Evolutionary conservation across 2,797 vertebrate species (phyloP), one percentile per base, ranked within the genome.

Genomic region (Dromococcyx pavoninus): DNA sequence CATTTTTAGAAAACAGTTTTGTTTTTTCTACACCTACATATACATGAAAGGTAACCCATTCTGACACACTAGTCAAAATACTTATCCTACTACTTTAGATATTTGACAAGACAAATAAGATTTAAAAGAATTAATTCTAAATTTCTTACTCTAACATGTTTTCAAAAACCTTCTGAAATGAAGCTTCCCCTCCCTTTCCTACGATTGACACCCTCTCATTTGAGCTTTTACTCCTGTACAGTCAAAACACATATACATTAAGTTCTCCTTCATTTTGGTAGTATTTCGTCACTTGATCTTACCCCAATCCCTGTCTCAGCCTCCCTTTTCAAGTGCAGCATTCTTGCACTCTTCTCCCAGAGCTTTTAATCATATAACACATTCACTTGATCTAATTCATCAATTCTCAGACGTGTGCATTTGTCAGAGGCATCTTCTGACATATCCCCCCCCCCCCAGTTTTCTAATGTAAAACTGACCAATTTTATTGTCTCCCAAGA

Each of bases 101-200:
- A 86, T 24, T 73, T 71, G 53, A 90, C 30, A 77, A 87, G n/a
- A 57, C 56, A 83, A 89, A 48, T 41, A 75, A 5, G 7, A 73
- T 66, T 86, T 57, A 88, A 76, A 17, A 70, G 17, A 92, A 73
- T 71, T 86, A 77, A 77, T 83, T 86, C 33, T 70, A 71, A 35
- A 30, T 25, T 25, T 80, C 39, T 89, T 53, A 76, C 2, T 67
- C 23, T 11, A 77, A 65, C 17, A 15, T 22, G 22, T 56, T 84
- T 91, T 70, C n/a, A 80, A 91, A 89, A 89, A 8, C 24, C 28
- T 72, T 82, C 41, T 43, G 51, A 91, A 86, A 75, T 11, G 6
- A 86, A 81, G 19, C 12, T 43, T 82, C 30, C 33, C 17, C 80
- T 84, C 41, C 62, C 27, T 58, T 32, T 53, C 37, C 41, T 62